Evolutionary conservation across 1,140 invertebrate genomes (phyloP), one percentile per base, ranked within the genome.

Genomic region (Hirudo medicinalis): DNA sequence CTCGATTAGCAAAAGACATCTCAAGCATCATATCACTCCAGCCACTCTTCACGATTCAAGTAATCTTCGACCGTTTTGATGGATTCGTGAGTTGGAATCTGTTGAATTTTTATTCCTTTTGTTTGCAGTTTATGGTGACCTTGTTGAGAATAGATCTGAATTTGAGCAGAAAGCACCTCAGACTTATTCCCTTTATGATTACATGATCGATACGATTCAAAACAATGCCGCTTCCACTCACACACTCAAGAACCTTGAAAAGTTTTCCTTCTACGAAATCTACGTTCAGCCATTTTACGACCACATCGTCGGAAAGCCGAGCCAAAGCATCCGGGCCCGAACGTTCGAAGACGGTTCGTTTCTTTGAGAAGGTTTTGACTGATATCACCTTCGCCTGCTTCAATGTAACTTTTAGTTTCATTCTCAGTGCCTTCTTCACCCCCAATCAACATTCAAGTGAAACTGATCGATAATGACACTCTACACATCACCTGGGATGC

Each of bases 261-360:
- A 92, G 76, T 91, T 86, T 77, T 90, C 89, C 13, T 88, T 89
- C 77, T 94, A 94, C 78, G 90, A 93, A 80, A 63, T 93, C 89
- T 82, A 78, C 54, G 67, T 74, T 22, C 71, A 72, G 25, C 73
- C 73, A 4, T 74, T 69, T 68, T 72, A 88, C 79, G 89, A 89
- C 75, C 88, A 86, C 8, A 86, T 93, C 22, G 89, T 91, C 76
- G 91, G 91, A 0, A 87, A 88, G 75, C 91, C 90, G 6, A 84
- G 82, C 71, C 84, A 83, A 71, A 79, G 80, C 4, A 74, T 83
- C 40, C 81, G 79, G 71, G 81, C 82, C 0, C 76, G 79, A 69
- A 86, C 85, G 5, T 74, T 80, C 22, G 82, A 85, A 78, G 83
- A 82, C 75, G 79, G 81, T 82, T 74, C 78, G 78, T 49, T 17